Conservation (phyloP, 2,797 vertebrate genomes). For the Apogon talboti region DNA sequence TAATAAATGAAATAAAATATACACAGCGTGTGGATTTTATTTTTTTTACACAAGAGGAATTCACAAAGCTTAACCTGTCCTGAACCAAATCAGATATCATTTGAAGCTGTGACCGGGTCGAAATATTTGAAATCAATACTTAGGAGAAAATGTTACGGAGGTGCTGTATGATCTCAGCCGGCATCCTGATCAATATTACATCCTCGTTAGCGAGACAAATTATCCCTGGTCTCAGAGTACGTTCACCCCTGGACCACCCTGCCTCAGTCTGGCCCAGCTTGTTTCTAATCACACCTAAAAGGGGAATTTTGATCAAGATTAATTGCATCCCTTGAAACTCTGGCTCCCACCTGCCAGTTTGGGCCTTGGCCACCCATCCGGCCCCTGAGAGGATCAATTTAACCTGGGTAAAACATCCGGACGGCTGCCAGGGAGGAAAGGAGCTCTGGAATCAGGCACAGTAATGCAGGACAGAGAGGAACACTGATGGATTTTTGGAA, state of each 20-base stretch:
- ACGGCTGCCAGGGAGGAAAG: slow-evolving; percentile 50
- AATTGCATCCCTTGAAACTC: slow-evolving; percentile 75
- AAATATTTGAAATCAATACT: slow-evolving; percentile 66
- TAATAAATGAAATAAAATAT: too few relatives aligned
- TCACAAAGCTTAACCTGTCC: slow-evolving; percentile 14
- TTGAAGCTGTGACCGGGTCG: slow-evolving; percentile 46
- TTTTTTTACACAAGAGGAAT: neutral
- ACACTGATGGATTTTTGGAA: slow-evolving; percentile 66
- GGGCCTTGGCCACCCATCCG: slow-evolving; percentile 48
- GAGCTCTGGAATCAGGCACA: slow-evolving; percentile 43
- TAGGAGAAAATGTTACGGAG: slow-evolving; percentile 46
- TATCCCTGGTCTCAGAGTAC: slow-evolving; percentile 58
- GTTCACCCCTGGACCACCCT: slow-evolving; percentile 35
- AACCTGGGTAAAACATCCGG: slow-evolving; percentile 65
- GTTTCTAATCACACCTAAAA: slow-evolving; percentile 76
- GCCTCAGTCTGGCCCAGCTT: slow-evolving; percentile 43
- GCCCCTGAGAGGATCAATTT: slow-evolving; percentile 74
- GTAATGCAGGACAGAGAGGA: slow-evolving; percentile 46
- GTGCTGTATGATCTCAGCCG: slow-evolving; percentile 63
- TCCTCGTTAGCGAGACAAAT: slow-evolving; percentile 80
- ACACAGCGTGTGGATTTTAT: too few relatives aligned
- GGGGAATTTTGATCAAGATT: slow-evolving; percentile 73
- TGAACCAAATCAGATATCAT: slow-evolving; percentile 30
- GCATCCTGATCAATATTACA: slow-evolving; percentile 79
- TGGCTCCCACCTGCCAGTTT: slow-evolving; percentile 44